These are phyloP conservation scores for Drosophila eugracilis DNA, from an alignment of 1,140 invertebrate genomes.

Conservation along the genomic window DNA sequence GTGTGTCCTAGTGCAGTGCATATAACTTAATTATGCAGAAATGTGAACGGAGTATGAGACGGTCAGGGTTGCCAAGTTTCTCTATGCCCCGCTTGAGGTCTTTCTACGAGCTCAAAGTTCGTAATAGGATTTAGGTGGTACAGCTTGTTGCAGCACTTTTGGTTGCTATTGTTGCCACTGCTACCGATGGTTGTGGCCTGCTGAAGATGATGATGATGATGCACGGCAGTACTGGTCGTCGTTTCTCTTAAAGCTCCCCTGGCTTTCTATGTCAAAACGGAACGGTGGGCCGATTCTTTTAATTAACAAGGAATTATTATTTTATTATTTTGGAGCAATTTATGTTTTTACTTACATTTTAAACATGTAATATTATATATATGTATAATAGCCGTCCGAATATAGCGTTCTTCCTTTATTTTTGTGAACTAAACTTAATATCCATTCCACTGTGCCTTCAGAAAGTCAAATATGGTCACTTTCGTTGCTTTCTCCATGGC, in stretches of 20 bases:
- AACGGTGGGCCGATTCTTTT: slow-evolving; percentile 31
- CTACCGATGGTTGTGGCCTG: slow-evolving; percentile 26
- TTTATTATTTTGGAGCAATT: background rate
- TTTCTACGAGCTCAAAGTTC: slow-evolving; percentile 79
- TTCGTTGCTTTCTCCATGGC: background rate
- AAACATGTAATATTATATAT: no score
- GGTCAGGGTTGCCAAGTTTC: slow-evolving; percentile 35
- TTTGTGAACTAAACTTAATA: background rate
- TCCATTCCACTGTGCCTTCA: background rate
- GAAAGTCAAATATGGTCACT: slow-evolving; percentile 31
- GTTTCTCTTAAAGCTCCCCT: slow-evolving; percentile 15
- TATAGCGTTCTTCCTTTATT: no score
- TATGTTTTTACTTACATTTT: background rate
- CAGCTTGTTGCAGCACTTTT: slow-evolving; percentile 59
- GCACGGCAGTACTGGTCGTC: slow-evolving; percentile 43
- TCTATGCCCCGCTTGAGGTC: slow-evolving; percentile 74
- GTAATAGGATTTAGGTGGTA: slow-evolving; percentile 79
- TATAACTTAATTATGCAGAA: slow-evolving; percentile 82
- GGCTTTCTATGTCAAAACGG: slow-evolving; percentile 18
- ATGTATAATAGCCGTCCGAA: background rate
- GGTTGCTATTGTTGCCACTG: slow-evolving; percentile 35
- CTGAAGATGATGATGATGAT: slow-evolving; percentile 71
- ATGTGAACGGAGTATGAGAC: slow-evolving; percentile 64
- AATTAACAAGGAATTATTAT: background rate
- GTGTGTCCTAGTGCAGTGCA: slow-evolving; percentile 52